Conservation (phyloP, 2,888 invertebrate genomes). For the Laspeyria flexula region DNA sequence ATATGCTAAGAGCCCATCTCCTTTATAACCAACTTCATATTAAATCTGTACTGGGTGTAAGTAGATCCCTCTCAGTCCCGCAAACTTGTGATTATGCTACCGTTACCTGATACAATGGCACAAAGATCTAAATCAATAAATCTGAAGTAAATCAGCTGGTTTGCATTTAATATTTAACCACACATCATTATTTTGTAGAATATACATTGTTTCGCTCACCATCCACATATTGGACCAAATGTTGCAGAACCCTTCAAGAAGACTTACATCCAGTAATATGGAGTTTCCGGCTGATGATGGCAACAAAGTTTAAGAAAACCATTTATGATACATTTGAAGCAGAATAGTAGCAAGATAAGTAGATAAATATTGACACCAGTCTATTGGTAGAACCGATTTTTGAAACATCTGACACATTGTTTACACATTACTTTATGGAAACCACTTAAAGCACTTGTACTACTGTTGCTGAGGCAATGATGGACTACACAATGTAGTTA, state of each 20-base stretch:
- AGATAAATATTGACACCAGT: not conserved
- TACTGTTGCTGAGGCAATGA: not conserved
- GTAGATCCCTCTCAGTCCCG: too few species aligned
- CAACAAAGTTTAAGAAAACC: constrained; percentile 17
- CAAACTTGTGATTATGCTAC: too few species aligned
- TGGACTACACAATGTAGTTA: not conserved
- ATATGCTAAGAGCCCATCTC: not conserved
- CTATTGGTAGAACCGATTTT: not conserved
- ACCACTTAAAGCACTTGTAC: constrained; percentile 9
- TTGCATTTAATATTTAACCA: not conserved
- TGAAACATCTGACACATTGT: not conserved
- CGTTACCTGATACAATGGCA: not conserved
- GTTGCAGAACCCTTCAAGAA: constrained; percentile 13
- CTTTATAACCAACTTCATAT: not conserved
- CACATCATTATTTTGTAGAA: constrained; percentile 2
- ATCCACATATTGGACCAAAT: constrained; percentile 8
- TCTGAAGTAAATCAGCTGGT: too few species aligned
- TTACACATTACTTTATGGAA: not conserved
- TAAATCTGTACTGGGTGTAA: too few species aligned
- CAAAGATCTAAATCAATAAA: not conserved
- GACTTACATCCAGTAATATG: constrained; percentile 14
- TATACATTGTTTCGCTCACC: constrained; percentile 12
- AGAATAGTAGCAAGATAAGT: constrained; percentile 1
- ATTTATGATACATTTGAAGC: constrained; percentile 15
- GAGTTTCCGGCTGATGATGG: constrained; percentile 12